A percentile compares a stretch with the other conserved stretches of the same genome.
These are phyloP conservation scores for Sphaeramia orbicularis DNA, from an alignment of 2,797 vertebrate genomes.

Conservation along the genomic window DNA sequence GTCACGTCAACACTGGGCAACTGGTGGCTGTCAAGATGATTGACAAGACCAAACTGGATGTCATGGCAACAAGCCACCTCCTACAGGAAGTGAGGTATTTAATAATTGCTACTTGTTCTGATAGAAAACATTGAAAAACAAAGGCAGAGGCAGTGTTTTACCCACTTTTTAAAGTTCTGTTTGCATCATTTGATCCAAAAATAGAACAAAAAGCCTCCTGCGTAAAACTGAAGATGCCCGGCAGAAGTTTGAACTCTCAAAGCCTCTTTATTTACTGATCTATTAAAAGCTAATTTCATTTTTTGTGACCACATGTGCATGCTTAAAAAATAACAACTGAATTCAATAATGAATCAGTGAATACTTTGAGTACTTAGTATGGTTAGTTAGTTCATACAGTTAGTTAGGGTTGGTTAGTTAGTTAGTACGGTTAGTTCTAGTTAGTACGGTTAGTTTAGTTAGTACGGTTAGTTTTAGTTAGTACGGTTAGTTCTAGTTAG, in stretches of 20 bases:
- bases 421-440: too few relatives aligned
- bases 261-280: background rate
- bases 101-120: background rate
- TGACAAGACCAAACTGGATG: constrained; percentile 90
- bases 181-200: constrained; percentile 5
- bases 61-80: constrained; percentile 87
- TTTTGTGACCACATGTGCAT: too few relatives aligned
- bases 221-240: background rate
- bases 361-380: too few relatives aligned
- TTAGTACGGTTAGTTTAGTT: too few relatives aligned
- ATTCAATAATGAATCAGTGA: too few relatives aligned
- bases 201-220: background rate
- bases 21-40: constrained; percentile 93
- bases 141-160: background rate
- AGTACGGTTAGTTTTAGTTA: too few relatives aligned
- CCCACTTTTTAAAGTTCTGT: background rate
- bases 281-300: constrained; percentile 3
- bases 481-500: too few relatives aligned
- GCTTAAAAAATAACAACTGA: too few relatives aligned
- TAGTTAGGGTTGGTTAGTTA: too few relatives aligned
- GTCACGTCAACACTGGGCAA: constrained; percentile 90
- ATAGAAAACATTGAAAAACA: background rate
- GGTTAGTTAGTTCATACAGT: too few relatives aligned
- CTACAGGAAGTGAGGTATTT: constrained; percentile 89
- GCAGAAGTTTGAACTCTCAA: background rate